phyloP scores from a whole-genome alignment of 2,797 vertebrate genomes.

The Notolabrus celidotus region DNA sequence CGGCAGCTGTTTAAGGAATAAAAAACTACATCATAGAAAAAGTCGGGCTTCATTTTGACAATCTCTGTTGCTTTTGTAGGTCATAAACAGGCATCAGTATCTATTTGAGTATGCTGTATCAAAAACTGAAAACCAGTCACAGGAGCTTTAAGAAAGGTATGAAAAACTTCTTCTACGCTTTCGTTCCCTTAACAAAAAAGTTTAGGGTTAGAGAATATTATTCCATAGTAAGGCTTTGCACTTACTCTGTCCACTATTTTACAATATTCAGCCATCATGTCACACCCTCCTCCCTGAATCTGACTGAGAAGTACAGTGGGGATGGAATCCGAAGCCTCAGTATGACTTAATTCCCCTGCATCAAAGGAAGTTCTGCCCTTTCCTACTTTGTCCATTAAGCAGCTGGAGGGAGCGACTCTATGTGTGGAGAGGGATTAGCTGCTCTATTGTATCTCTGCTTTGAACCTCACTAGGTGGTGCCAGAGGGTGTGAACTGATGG shows the following conservation, averaged over 20 bases:
- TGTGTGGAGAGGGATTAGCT: constrained; percentile 64
- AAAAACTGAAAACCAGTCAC: too few relatives aligned
- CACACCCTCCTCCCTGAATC: constrained; percentile 20
- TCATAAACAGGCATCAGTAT: too few relatives aligned
- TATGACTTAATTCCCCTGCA: constrained; percentile 52
- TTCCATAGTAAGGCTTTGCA: neutral
- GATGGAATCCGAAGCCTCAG: constrained; percentile 37
- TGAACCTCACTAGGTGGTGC: constrained; percentile 79
- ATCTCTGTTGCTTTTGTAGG: too few relatives aligned
- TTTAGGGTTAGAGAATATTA: neutral
- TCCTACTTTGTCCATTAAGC: constrained; percentile 64
- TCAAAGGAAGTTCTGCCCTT: constrained; percentile 66
- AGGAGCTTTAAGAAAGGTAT: too few relatives aligned
- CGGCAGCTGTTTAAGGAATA: too few relatives aligned
- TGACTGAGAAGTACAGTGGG: constrained; percentile 10
- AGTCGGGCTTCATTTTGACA: too few relatives aligned
- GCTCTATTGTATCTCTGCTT: constrained; percentile 66
- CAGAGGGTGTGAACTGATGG: constrained; percentile 71
- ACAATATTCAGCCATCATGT: constrained; percentile 9
- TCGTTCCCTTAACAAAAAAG: neutral
- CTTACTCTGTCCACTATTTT: constrained; percentile 11
- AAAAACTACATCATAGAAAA: too few relatives aligned
- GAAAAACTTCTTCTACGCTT: neutral
- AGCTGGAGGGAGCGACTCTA: constrained; percentile 48
- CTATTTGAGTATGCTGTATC: too few relatives aligned